Conservation (phyloP, 1,140 invertebrate genomes). For the Antheraea mylitta region DNA sequence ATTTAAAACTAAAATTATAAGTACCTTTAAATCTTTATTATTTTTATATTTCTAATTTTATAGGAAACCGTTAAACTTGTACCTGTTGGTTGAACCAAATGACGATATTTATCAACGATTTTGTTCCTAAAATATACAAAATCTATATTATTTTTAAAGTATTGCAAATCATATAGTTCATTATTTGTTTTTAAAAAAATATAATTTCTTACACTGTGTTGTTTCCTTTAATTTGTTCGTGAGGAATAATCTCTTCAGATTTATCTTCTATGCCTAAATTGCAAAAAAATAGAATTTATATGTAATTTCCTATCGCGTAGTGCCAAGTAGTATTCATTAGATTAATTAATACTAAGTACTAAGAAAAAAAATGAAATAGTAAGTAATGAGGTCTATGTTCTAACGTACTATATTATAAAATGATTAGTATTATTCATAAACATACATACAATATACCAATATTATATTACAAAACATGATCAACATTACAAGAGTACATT, state of each 20-base stretch:
- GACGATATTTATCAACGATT: conserved; percentile 37
- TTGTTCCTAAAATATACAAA: conserved; percentile 31
- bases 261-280: conserved; percentile 4
- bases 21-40: background rate
- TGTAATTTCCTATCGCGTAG: too few relatives aligned
- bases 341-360: too few relatives aligned
- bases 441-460: too few relatives aligned
- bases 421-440: too few relatives aligned
- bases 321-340: too few relatives aligned
- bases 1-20: background rate
- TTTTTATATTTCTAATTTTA: background rate
- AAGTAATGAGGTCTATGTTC: too few relatives aligned
- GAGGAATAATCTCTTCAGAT: conserved; percentile 16
- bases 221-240: conserved; percentile 27
- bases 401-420: too few relatives aligned
- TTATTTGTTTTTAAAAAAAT: background rate
- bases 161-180: background rate
- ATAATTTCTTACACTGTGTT: conserved; percentile 26
- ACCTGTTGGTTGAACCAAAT: conserved; percentile 31
- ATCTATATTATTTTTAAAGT: conserved; percentile 8
- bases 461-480: too few relatives aligned
- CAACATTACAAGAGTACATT: too few relatives aligned
- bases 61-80: background rate
- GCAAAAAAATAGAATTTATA: background rate
- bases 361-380: too few relatives aligned